Percentiles rank a stretch among this genome's conserved stretches.
Evolutionary conservation across 2,888 invertebrate species (phyloP).

Genomic region (Rhorus exstirpatorius): DNA sequence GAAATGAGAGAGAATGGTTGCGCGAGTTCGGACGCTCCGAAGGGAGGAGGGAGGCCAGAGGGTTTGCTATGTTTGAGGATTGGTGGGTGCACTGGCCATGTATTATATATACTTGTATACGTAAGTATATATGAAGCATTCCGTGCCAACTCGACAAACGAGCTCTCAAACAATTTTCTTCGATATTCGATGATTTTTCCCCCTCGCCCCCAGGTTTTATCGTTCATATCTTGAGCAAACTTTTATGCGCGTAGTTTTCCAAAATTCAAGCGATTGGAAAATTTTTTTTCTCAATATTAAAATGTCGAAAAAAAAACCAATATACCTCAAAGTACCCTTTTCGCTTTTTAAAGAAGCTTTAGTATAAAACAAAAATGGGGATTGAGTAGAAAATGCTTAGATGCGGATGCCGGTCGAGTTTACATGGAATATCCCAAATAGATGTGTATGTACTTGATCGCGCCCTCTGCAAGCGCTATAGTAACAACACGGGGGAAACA

Average conservation of each 20-base stretch:
- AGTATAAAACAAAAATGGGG: neutral
- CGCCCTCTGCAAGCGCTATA: conserved; percentile 84
- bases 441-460: conserved; percentile 75
- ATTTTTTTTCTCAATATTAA: too few relatives aligned
- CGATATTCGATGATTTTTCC: neutral
- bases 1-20: conserved; percentile 34
- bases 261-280: too few relatives aligned
- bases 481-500: conserved; percentile 86
- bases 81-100: conserved; percentile 35
- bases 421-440: neutral
- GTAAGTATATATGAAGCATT: neutral
- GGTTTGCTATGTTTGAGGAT: conserved; percentile 12
- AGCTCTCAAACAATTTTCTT: too few relatives aligned
- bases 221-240: too few relatives aligned
- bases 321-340: too few relatives aligned
- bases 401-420: neutral
- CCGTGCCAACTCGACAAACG: neutral
- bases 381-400: neutral
- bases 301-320: too few relatives aligned
- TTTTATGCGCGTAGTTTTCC: too few relatives aligned
- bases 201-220: neutral
- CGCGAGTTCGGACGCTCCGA: conserved; percentile 46
- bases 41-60: conserved; percentile 33
- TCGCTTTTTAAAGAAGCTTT: neutral
- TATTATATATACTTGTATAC: neutral